Evolutionary conservation across 2,888 invertebrate species (phyloP), one percentile per base, ranked within the genome.

Genomic region (Erynnis tages): DNA sequence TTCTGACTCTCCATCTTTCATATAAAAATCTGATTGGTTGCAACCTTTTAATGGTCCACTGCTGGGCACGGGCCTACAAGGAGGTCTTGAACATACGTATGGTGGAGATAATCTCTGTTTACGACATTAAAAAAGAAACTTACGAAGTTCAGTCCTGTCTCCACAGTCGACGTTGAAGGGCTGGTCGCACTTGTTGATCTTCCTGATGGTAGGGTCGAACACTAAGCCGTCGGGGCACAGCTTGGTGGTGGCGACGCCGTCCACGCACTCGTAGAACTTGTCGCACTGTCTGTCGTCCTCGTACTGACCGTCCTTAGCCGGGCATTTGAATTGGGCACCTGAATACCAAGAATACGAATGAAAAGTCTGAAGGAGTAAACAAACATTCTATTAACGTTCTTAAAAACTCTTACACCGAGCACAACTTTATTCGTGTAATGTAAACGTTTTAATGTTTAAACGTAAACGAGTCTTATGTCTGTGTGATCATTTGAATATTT

Each of bases 91-190:
- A n/a, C n/a, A n/a, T n/a, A n/a, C n/a, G n/a, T n/a, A n/a, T n/a
- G n/a, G n/a, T n/a, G n/a, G n/a, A n/a, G n/a, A n/a, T n/a, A n/a
- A n/a, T n/a, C n/a, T n/a, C n/a, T n/a, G n/a, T n/a, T n/a, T n/a
- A n/a, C n/a, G n/a, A n/a, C n/a, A n/a, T n/a, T n/a, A n/a, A n/a
- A n/a, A n/a, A n/a, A n/a, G n/a, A n/a, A n/a, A 93, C 96, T 94
- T 92, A 97, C 97, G 97, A 59, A 97, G 91, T 82, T 96, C 95
- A 43, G 93, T 92, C 75, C 97, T 93, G 76, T 96, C 96, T 45
- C 95, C 96, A 70, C 97, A 97, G 76, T 97, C 97, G 13, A 96
- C 96, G 72, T 96, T 96, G 92, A 96, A 97, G 72, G 96, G 95
- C 74, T 96, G 96, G 84, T 97, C 97, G 74, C 97, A 97, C 76